phyloP scores from a whole-genome alignment of 2,113 vertebrate species.

The Lathamus discolor region DNA sequence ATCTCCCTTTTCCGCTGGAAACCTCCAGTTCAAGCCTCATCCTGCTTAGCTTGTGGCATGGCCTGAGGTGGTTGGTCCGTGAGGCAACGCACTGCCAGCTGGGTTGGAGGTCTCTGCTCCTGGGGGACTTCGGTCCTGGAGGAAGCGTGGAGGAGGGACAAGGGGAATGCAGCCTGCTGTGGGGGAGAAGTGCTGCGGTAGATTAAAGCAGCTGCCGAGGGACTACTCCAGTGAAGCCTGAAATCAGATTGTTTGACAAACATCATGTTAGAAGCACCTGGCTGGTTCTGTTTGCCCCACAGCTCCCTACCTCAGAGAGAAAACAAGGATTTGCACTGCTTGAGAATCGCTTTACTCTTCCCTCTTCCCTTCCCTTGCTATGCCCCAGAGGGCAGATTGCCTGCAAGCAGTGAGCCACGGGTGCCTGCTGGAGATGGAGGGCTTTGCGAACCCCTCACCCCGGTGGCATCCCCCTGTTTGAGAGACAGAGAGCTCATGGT shows the following conservation, averaged over 20 bases:
- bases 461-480: background rate
- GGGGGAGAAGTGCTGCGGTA: conserved; percentile 13
- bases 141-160: background rate
- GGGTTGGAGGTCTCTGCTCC: background rate
- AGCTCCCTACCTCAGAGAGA: conserved; percentile 28
- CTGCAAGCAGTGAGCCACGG: background rate
- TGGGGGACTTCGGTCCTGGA: background rate
- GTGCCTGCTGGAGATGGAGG: background rate
- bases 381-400: conserved; percentile 10
- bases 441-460: background rate
- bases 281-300: conserved; percentile 53
- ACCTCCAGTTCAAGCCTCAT: background rate
- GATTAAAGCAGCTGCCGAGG: conserved; percentile 57
- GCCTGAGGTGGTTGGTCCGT: background rate
- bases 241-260: conserved; percentile 65
- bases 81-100: background rate
- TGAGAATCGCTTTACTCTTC: background rate
- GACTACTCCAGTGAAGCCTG: conserved; percentile 49
- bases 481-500: background rate
- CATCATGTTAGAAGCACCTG: conserved; percentile 59
- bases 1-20: background rate
- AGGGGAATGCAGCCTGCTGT: conserved; percentile 6
- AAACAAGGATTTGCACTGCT: conserved; percentile 33
- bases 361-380: background rate
- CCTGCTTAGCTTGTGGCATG: background rate